Evolutionary conservation across 2,888 invertebrate species (phyloP).

Genomic region (Macrostomum cliftonense): DNA sequence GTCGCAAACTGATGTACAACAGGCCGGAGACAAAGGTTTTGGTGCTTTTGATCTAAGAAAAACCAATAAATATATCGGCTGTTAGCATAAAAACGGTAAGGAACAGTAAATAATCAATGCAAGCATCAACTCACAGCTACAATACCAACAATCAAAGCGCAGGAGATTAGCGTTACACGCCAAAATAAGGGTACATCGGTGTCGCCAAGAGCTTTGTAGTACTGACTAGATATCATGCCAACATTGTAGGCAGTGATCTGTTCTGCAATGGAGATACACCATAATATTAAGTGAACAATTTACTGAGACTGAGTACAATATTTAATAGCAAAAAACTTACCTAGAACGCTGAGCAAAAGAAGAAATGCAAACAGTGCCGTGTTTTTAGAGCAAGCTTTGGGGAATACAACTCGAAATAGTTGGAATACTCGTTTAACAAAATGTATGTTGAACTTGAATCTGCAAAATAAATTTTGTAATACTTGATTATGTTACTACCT

Average conservation of each 20-base stretch:
- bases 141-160: conserved; percentile 31
- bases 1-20: conserved; percentile 41
- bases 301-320: neutral
- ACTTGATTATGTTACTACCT: no score
- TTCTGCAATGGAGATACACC: conserved; percentile 29
- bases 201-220: conserved; percentile 41
- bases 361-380: conserved; percentile 28
- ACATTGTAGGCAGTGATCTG: conserved; percentile 43
- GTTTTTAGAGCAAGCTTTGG: conserved; percentile 24
- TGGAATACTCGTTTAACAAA: conserved; percentile 34
- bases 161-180: conserved; percentile 26
- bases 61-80: neutral
- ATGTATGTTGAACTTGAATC: conserved; percentile 27
- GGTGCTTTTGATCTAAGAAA: conserved; percentile 37
- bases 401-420: conserved; percentile 33
- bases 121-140: conserved; percentile 30
- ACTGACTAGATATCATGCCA: conserved; percentile 42
- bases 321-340: conserved; percentile 15
- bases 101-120: no score
- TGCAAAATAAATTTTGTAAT: conserved; percentile 17
- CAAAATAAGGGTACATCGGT: conserved; percentile 38
- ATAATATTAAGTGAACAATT: conserved; percentile 6
- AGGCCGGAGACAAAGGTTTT: conserved; percentile 4
- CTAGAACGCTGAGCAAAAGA: conserved; percentile 26
- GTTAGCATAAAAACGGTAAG: no score